Percentiles rank a stretch among this genome's conserved stretches.
These are phyloP conservation scores for Dugesia japonica DNA, from an alignment of 2,888 invertebrate species.

Conservation along the genomic window DNA sequence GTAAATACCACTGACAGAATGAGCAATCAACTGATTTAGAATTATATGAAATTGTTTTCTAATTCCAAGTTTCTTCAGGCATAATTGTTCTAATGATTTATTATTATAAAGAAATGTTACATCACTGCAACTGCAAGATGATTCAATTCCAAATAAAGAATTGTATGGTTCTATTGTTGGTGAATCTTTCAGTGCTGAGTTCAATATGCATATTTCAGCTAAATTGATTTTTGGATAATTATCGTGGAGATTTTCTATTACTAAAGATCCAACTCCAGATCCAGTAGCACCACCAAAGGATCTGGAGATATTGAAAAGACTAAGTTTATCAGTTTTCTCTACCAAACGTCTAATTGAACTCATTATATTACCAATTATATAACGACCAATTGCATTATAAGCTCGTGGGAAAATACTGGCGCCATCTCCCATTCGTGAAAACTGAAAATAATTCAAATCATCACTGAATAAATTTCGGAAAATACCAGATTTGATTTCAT, in stretches of 20 bases:
- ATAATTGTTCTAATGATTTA: background rate
- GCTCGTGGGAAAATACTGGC: constrained; percentile 12
- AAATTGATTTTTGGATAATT: background rate
- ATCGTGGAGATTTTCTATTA: constrained; percentile 21
- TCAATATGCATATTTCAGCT: background rate
- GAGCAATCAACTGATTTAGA: constrained; percentile 4
- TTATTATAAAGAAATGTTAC: constrained; percentile 10
- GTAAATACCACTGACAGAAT: constrained; percentile 22
- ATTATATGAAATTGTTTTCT: background rate
- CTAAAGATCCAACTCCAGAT: constrained; percentile 6
- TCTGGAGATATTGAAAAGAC: background rate
- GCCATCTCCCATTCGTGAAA: constrained; percentile 12
- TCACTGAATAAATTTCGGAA: constrained; percentile 1
- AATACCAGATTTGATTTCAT: constrained; percentile 22
- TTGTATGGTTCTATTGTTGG: constrained; percentile 23
- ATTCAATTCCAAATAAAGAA: background rate
- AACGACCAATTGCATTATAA: background rate
- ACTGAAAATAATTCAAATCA: background rate
- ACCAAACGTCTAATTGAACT: background rate
- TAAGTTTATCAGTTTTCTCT: background rate
- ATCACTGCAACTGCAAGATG: background rate
- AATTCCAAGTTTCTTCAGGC: background rate
- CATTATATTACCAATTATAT: background rate
- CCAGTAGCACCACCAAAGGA: constrained; percentile 23
- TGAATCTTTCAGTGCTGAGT: background rate